Evolutionary conservation across 2,888 invertebrate genomes (phyloP).

Genomic region (Bhutanitis thaidina): DNA sequence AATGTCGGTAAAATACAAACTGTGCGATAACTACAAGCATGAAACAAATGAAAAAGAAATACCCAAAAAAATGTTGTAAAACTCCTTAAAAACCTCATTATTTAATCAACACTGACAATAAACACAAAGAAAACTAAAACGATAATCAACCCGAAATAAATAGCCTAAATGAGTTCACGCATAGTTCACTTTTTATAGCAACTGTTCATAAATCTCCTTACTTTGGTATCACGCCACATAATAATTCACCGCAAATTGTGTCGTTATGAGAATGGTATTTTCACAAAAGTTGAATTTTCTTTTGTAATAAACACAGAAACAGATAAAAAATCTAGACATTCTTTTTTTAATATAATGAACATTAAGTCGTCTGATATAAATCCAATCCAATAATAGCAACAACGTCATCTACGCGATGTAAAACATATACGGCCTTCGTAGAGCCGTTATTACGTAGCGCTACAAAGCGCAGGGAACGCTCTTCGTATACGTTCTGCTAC

Average conservation of each 20-base stretch:
- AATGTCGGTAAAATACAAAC: too few relatives aligned
- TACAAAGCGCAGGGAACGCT: slow-evolving; percentile 38
- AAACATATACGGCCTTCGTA: neutral
- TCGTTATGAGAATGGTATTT: slow-evolving; percentile 29
- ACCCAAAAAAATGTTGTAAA: too few relatives aligned
- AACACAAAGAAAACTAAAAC: slow-evolving; percentile 13
- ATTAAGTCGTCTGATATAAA: too few relatives aligned
- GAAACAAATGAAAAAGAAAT: too few relatives aligned
- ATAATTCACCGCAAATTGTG: slow-evolving; percentile 35
- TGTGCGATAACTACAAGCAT: too few relatives aligned
- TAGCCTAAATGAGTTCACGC: slow-evolving; percentile 1
- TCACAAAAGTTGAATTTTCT: slow-evolving; percentile 24
- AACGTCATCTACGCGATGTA: too few relatives aligned
- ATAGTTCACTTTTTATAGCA: slow-evolving; percentile 6
- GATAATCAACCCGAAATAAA: slow-evolving; percentile 10
- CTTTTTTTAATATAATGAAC: neutral
- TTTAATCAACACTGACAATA: neutral
- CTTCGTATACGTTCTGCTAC: slow-evolving; percentile 48
- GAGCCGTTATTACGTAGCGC: slow-evolving; percentile 30
- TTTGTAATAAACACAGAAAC: slow-evolving; percentile 14
- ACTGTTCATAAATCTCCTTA: slow-evolving; percentile 28
- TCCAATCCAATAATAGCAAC: too few relatives aligned
- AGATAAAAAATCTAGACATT: slow-evolving; percentile 2
- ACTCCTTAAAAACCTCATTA: neutral
- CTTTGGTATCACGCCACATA: slow-evolving; percentile 39